Conservation (phyloP, 1,140 invertebrate genomes). For the Megalopta genalis region DNA sequence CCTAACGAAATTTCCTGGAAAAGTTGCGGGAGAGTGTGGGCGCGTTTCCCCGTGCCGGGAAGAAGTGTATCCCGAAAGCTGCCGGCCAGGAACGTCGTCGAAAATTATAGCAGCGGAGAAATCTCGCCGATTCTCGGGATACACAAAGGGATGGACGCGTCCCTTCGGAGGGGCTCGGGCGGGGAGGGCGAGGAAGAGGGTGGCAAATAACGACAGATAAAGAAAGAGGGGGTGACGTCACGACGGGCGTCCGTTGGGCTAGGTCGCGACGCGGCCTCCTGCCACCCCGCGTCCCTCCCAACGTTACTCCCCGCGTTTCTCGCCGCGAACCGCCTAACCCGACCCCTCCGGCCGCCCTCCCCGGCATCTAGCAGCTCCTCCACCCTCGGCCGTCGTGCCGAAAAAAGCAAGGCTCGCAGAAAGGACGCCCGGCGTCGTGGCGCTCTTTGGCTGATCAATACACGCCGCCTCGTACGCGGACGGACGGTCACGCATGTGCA, state of each 20-base stretch:
- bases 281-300: constrained; percentile 17
- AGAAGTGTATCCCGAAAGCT: background rate
- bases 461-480: constrained; percentile 78
- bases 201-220: constrained; percentile 52
- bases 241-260: constrained; percentile 69
- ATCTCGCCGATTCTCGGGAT: background rate
- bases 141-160: background rate
- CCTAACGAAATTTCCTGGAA: too few species aligned
- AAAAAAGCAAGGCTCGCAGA: constrained; percentile 80
- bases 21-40: too few species aligned
- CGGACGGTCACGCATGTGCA: constrained; percentile 81
- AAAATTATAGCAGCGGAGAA: too few species aligned
- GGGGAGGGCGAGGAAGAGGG: background rate
- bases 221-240: constrained; percentile 67
- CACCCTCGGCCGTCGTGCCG: constrained; percentile 64
- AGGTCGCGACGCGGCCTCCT: constrained; percentile 66
- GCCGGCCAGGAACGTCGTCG: background rate
- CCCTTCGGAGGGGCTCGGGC: constrained; percentile 36
- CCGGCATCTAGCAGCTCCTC: constrained; percentile 53
- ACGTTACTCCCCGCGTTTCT: constrained; percentile 20
- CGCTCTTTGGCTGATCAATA: constrained; percentile 81
- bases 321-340: constrained; percentile 54
- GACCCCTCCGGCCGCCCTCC: constrained; percentile 48
- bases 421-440: constrained; percentile 80
- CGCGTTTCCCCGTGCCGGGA: background rate